These are phyloP conservation scores for Hybognathus amarus DNA, from an alignment of 2,797 vertebrate species.

Conservation along the genomic window DNA sequence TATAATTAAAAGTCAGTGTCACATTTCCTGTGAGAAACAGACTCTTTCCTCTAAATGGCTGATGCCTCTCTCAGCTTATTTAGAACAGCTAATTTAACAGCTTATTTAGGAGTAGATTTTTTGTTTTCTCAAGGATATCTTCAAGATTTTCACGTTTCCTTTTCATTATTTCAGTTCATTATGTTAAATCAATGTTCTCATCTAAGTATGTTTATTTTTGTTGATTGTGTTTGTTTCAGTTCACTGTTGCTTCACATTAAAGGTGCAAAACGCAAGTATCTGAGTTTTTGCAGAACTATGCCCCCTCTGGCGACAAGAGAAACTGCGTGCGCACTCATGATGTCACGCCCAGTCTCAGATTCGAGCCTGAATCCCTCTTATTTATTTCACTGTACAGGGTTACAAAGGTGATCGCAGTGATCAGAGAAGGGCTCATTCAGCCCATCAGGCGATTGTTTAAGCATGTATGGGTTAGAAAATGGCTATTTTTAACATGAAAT, in stretches of 20 bases:
- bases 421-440: too few relatives aligned
- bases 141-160: background rate
- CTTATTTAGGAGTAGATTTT: background rate
- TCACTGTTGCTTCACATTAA: background rate
- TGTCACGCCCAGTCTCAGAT: too few relatives aligned
- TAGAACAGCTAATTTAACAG: background rate
- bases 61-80: constrained; percentile 1
- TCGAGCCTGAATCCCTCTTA: too few relatives aligned
- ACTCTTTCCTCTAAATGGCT: constrained; percentile 17
- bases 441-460: too few relatives aligned
- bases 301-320: too few relatives aligned
- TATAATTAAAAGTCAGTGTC: constrained; percentile 65
- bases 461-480: too few relatives aligned
- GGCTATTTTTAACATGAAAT: too few relatives aligned
- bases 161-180: background rate
- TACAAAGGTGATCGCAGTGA: too few relatives aligned
- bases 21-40: constrained; percentile 45
- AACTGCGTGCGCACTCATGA: too few relatives aligned
- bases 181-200: background rate
- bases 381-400: too few relatives aligned
- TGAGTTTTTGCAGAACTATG: too few relatives aligned
- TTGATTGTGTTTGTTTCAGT: background rate
- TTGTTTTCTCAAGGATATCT: background rate
- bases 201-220: background rate
- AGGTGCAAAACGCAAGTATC: too few relatives aligned